Base-by-base conservation (phyloP, 2,797 vertebrate species). In the Micrastur ruficollis region DNA sequence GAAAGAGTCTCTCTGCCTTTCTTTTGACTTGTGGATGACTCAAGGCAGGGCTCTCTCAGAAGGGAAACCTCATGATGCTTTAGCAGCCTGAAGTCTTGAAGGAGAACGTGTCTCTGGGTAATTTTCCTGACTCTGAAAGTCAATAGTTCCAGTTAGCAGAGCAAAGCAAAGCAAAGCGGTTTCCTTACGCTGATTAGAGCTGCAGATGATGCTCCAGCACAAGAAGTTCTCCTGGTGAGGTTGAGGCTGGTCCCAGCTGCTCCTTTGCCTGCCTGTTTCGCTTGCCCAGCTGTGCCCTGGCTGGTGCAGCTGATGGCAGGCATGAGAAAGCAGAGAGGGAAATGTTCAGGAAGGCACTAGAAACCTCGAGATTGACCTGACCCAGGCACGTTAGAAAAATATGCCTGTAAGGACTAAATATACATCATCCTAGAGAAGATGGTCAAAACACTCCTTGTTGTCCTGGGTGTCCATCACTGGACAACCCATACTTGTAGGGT, bases 141-240 rank as follows among this genome's bases (percentile, higher is more conserved):
- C 55, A 72, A 8, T 31, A 61, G 61, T 61, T 83, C 20, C 59
- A 56, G 59, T 75, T 88, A 70, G 78, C 5, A n/a, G 74, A 68
- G 40, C 42, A 42, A 56, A 49, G 44, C 38, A 82, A 14, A 22
- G 46, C 53, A 74, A 67, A 93, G 68, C 71, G 65, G 14, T 83
- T 94, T 90, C 72, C 31, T 88, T 78, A 68, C 0, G 17, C 67
- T 80, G 61, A 47, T 19, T 26, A 40, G 58, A 93, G 88, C 79
- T 80, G 87, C 93, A 90, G 85, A 74, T 90, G 90, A 87, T 96
- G 68, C 80, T 80, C 46, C 72, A 74, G 71, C 86, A 84, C 61
- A 46, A n/a, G 66, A 66, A 42, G 55, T 6, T 90, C n/a, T 92
- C 21, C 34, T 75, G 74, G 58, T 93, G 70, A 81, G 66, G 53